These are phyloP conservation scores for Drosophila miranda DNA, from an alignment of 1,140 invertebrate genomes.

Conservation along the genomic window DNA sequence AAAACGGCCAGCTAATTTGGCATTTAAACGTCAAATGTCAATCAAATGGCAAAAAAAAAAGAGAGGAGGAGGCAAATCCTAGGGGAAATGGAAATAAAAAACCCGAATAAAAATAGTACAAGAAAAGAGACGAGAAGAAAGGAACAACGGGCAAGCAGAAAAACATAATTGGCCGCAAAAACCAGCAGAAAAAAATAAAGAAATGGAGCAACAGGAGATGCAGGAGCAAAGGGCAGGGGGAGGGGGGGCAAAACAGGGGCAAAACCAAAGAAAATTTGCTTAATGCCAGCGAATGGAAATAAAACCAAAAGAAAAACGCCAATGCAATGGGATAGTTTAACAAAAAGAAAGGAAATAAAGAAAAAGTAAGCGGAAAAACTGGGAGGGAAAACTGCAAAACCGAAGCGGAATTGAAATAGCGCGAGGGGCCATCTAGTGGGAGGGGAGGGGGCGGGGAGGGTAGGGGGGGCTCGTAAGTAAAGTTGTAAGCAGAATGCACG, in stretches of 20 bases:
- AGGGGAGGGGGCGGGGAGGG: too few relatives aligned
- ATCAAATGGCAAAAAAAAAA: slow-evolving; percentile 50
- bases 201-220: slow-evolving; percentile 9
- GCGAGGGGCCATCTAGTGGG: not conserved
- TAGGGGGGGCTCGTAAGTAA: slow-evolving; percentile 27
- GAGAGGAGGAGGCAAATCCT: slow-evolving; percentile 2
- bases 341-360: slow-evolving; percentile 5
- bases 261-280: slow-evolving; percentile 68
- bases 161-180: slow-evolving; percentile 75
- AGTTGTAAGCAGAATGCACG: slow-evolving; percentile 59
- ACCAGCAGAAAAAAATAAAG: slow-evolving; percentile 11
- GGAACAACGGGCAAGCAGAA: slow-evolving; percentile 25
- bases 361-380: slow-evolving; percentile 19
- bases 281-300: slow-evolving; percentile 55
- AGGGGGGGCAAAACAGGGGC: too few relatives aligned
- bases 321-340: slow-evolving; percentile 41
- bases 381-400: not conserved
- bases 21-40: slow-evolving; percentile 79
- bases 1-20: slow-evolving; percentile 72
- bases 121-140: slow-evolving; percentile 3
- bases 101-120: slow-evolving; percentile 24
- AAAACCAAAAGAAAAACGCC: slow-evolving; percentile 6
- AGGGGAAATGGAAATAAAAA: slow-evolving; percentile 20
- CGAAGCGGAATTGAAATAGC: slow-evolving; percentile 17
- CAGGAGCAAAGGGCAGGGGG: too few relatives aligned